Evolutionary conservation across 1,140 invertebrate genomes (phyloP).

Genomic region (Caenorhabditis tropicalis): DNA sequence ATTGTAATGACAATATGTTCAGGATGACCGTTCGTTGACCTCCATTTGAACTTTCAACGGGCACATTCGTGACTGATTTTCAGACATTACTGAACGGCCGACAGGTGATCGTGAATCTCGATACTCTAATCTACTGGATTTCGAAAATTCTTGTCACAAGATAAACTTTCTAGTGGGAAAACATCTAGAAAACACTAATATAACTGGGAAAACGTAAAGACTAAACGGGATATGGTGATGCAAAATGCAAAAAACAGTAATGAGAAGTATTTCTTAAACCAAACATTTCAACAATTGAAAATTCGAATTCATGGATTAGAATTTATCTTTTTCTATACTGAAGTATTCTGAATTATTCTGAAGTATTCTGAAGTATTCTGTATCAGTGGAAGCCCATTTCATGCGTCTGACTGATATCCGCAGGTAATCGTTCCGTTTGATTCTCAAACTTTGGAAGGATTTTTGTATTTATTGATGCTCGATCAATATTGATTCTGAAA

Average conservation of each 20-base stretch:
- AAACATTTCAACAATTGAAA: no score
- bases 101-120: not conserved
- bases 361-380: not conserved
- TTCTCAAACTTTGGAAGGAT: not conserved
- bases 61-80: not conserved
- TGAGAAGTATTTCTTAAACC: no score
- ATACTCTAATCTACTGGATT: not conserved
- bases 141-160: no score
- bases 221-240: no score
- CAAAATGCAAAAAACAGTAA: no score
- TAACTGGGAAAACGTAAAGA: no score
- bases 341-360: not conserved
- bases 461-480: not conserved
- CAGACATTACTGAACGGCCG: not conserved
- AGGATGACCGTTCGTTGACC: constrained; percentile 20
- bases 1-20: not conserved
- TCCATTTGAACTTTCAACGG: not conserved
- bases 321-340: no score
- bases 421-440: constrained; percentile 7
- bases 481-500: constrained; percentile 17
- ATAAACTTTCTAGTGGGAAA: no score
- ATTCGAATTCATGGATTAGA: no score
- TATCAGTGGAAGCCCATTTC: not conserved
- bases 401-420: not conserved
- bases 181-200: no score